Percentiles rank a stretch among this genome's conserved stretches.
These are phyloP conservation scores for Ormia ochracea DNA, from an alignment of 2,888 invertebrate genomes.

Conservation along the genomic window DNA sequence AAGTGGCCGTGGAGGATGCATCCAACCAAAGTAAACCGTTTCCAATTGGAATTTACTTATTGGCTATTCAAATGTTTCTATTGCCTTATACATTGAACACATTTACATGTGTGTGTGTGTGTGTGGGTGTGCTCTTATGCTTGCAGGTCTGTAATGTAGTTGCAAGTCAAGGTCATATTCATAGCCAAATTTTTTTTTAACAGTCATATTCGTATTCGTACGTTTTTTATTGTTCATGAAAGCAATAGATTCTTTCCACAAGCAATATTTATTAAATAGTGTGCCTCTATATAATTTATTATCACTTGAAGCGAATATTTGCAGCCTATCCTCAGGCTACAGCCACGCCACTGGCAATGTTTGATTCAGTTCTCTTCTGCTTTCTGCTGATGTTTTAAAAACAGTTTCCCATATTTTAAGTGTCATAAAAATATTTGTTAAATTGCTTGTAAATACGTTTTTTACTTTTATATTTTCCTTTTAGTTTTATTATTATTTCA, in stretches of 20 bases:
- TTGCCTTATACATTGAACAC: neutral
- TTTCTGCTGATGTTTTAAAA: neutral
- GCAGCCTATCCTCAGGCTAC: neutral
- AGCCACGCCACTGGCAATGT: neutral
- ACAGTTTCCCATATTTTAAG: neutral
- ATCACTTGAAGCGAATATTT: neutral
- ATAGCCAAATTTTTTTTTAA: conserved; percentile 19
- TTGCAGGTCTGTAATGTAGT: too few species aligned
- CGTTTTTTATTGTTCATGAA: conserved; percentile 8
- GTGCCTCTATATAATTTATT: conserved; percentile 10
- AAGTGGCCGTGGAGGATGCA: too few species aligned
- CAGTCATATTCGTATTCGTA: neutral
- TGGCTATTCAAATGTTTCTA: too few species aligned
- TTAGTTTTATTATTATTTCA: neutral
- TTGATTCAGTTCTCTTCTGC: neutral
- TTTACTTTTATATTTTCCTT: neutral
- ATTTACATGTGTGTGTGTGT: neutral
- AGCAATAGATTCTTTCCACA: conserved; percentile 5
- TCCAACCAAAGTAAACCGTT: too few species aligned
- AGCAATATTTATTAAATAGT: neutral
- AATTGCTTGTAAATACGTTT: neutral
- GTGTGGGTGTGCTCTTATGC: neutral
- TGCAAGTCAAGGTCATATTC: conserved; percentile 50
- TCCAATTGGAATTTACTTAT: too few species aligned
- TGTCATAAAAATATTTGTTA: conserved; percentile 8